These are phyloP conservation scores for Dicycla oo DNA, from an alignment of 2,888 invertebrate species.

Conservation along the genomic window DNA sequence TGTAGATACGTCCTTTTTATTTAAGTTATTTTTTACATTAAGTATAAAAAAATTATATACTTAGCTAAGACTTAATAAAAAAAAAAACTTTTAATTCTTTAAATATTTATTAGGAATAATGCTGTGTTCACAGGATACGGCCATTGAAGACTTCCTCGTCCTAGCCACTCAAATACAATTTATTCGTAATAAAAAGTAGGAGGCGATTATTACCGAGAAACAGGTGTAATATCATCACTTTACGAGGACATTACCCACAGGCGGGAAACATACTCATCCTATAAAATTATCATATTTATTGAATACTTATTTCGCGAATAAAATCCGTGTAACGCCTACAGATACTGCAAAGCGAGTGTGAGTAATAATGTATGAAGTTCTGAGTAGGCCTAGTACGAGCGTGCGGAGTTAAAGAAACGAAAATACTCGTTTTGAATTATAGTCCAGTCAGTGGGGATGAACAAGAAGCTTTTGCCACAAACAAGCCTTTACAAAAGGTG, in stretches of 20 bases:
- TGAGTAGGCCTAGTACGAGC: not conserved
- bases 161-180: not conserved
- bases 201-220: constrained; percentile 19
- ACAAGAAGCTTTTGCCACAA: no score
- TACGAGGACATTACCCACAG: constrained; percentile 36
- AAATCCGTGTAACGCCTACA: constrained; percentile 36
- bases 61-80: no score
- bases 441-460: no score
- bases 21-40: no score
- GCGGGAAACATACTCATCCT: constrained; percentile 31
- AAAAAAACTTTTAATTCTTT: not conserved
- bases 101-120: not conserved
- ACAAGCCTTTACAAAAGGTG: no score
- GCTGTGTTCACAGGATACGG: not conserved
- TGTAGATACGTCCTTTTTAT: no score
- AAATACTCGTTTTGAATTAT: not conserved
- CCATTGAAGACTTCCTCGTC: not conserved
- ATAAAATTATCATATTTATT: constrained; percentile 64
- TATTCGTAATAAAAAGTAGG: constrained; percentile 10
- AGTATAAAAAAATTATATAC: no score
- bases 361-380: constrained; percentile 16
- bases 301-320: constrained; percentile 47
- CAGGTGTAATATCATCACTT: constrained; percentile 50
- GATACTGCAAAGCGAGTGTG: not conserved
- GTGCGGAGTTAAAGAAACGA: not conserved